Percentiles rank a stretch among this genome's conserved stretches.
Evolutionary conservation across 2,113 vertebrate genomes (phyloP).

Genomic region (Bambusicola thoracicus): DNA sequence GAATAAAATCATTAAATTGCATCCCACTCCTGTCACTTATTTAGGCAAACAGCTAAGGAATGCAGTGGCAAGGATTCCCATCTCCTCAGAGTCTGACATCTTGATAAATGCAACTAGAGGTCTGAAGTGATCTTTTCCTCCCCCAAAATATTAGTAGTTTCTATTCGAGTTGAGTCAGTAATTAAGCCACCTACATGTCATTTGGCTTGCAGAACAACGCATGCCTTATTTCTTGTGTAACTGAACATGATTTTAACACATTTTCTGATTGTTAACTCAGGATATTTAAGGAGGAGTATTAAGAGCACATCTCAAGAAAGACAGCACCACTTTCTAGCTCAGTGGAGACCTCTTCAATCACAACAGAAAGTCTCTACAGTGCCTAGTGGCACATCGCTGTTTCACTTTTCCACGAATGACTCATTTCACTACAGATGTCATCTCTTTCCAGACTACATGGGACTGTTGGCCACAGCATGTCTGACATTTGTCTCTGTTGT

Average conservation of each 20-base stretch:
- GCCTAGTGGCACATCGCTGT: not conserved
- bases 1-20: not conserved
- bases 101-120: not conserved
- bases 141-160: not conserved
- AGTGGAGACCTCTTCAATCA: not conserved
- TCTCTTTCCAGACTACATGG: not conserved
- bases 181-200: not conserved
- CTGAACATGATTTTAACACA: not conserved
- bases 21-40: not conserved
- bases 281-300: not conserved
- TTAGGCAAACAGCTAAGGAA: not conserved
- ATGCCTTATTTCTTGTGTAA: not conserved
- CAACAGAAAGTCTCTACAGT: not conserved
- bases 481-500: not conserved
- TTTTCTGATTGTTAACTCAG: not conserved
- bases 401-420: rapidly evolving
- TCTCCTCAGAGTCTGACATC: not conserved
- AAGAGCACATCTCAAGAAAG: rapidly evolving
- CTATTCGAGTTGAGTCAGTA: not conserved
- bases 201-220: not conserved
- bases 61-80: rapidly evolving
- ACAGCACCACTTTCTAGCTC: not conserved
- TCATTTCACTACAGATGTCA: not conserved
- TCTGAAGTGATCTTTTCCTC: not conserved
- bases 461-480: not conserved